Evolutionary conservation across 1,140 invertebrate genomes (phyloP).

Genomic region (Mercenaria mercenaria): DNA sequence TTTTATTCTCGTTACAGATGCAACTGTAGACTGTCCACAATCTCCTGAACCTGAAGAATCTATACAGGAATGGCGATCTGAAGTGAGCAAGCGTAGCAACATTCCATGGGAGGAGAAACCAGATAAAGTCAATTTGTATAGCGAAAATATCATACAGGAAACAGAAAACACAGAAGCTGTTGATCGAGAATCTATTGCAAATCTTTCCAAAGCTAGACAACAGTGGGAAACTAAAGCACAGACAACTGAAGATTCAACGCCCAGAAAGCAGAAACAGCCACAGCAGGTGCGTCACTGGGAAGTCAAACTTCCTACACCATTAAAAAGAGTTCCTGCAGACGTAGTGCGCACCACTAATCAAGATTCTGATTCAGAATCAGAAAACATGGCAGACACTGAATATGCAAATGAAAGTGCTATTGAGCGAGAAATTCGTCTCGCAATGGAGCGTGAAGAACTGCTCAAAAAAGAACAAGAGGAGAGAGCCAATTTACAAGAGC

Average conservation of each 20-base stretch:
- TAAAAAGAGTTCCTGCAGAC: constrained; percentile 45
- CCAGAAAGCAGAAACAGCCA: constrained; percentile 48
- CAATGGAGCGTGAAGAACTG: constrained; percentile 86
- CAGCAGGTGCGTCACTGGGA: constrained; percentile 77
- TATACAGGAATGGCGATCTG: constrained; percentile 61
- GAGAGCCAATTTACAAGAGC: constrained; percentile 66
- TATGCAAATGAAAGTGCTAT: constrained; percentile 87
- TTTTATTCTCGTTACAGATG: constrained; percentile 57
- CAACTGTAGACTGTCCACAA: background rate
- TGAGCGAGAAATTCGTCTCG: constrained; percentile 88
- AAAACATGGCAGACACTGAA: constrained; percentile 67
- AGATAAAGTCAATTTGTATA: constrained; percentile 79
- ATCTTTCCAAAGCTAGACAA: constrained; percentile 75
- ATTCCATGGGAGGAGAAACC: constrained; percentile 73
- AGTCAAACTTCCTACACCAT: constrained; percentile 74
- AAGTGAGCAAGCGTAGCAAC: constrained; percentile 60
- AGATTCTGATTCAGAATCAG: constrained; percentile 31
- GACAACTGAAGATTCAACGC: constrained; percentile 15
- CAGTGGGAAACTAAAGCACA: constrained; percentile 80
- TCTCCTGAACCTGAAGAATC: constrained; percentile 41
- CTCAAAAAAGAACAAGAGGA: constrained; percentile 79
- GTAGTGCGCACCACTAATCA: constrained; percentile 25
- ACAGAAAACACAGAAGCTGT: constrained; percentile 79
- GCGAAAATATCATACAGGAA: constrained; percentile 81
- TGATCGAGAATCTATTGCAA: constrained; percentile 81